Evolutionary conservation across 2,888 invertebrate genomes (phyloP).

Genomic region (Chymomyza caudatula): DNA sequence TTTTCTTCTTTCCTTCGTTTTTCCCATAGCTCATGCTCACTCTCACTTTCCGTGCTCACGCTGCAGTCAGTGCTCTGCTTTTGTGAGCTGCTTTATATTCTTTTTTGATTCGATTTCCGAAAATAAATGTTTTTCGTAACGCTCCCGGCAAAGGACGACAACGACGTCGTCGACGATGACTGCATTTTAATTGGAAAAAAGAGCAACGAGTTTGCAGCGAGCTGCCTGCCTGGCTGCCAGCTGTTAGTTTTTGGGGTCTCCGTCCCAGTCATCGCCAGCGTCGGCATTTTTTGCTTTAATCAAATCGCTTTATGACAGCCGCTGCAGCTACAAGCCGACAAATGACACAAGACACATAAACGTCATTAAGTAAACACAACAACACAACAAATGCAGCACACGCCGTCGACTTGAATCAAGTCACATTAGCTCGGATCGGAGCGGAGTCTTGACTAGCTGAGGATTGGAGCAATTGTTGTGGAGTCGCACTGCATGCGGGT

Average conservation of each 20-base stretch:
- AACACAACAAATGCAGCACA: constrained; percentile 9
- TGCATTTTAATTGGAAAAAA: constrained; percentile 70
- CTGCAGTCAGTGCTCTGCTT: background rate
- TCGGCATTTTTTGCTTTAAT: constrained; percentile 70
- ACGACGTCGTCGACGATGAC: constrained; percentile 21
- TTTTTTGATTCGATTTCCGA: constrained; percentile 66
- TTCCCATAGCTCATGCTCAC: constrained; percentile 15
- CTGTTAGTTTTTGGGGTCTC: constrained; percentile 28
- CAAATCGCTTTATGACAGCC: constrained; percentile 74
- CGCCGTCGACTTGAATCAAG: constrained; percentile 1
- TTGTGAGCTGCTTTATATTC: background rate
- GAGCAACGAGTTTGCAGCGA: constrained; percentile 18
- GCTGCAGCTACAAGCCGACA: constrained; percentile 60
- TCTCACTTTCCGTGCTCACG: constrained; percentile 39
- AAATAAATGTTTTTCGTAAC: constrained; percentile 57
- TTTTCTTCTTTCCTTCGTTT: constrained; percentile 39
- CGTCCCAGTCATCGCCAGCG: constrained; percentile 27
- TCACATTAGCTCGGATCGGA: constrained; percentile 6
- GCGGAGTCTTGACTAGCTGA: background rate
- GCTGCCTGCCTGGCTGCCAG: constrained; percentile 37
- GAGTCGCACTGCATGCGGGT: constrained; percentile 31
- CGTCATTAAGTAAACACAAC: constrained; percentile 63
- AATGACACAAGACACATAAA: constrained; percentile 69
- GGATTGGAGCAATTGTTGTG: background rate
- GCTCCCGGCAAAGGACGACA: constrained; percentile 41